A percentile compares a stretch with the other conserved stretches of the same genome.
phyloP scores from a whole-genome alignment of 2,113 vertebrate genomes.

The Nothocercus nigrocapillus region DNA sequence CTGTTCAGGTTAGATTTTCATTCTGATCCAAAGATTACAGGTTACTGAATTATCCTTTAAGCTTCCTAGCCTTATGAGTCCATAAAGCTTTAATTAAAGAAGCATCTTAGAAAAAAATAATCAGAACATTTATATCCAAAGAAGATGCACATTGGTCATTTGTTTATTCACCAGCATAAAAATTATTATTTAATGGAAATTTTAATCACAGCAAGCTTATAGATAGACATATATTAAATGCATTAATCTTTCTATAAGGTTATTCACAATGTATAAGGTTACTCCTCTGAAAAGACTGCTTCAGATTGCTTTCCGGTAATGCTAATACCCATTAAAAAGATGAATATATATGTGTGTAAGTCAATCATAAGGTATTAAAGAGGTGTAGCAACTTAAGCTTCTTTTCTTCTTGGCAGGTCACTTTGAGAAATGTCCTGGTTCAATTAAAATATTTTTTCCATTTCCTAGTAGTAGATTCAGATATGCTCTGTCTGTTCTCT shows the following conservation, averaged over 20 bases:
- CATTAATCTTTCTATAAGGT: conserved; percentile 68
- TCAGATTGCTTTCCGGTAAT: conserved; percentile 69
- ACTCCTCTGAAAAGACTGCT: conserved; percentile 66
- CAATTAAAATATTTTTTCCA: conserved; percentile 73
- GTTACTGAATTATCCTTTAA: conserved; percentile 57
- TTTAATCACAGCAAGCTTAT: conserved; percentile 60
- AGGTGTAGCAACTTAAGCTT: conserved; percentile 60
- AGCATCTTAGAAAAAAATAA: conserved; percentile 40
- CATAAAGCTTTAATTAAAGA: conserved; percentile 59
- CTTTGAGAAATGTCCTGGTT: conserved; percentile 64
- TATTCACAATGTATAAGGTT: conserved; percentile 67
- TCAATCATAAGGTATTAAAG: conserved; percentile 70
- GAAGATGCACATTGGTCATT: conserved; percentile 39
- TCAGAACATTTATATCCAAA: conserved; percentile 50
- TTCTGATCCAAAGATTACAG: conserved; percentile 60
- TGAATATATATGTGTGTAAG: conserved; percentile 72
- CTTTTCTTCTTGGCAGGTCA: conserved; percentile 67
- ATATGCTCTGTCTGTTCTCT: conserved; percentile 64
- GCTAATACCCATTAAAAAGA: conserved; percentile 75
- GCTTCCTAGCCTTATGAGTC: conserved; percentile 39
- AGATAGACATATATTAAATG: conserved; percentile 52
- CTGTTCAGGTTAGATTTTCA: conserved; percentile 58
- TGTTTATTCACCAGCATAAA: conserved; percentile 64
- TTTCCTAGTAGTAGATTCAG: conserved; percentile 66
- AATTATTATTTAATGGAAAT: conserved; percentile 65